Evolutionary conservation across 2,113 vertebrate species (phyloP), one percentile per base, ranked within the genome.

Genomic region (Pseudorasbora parva): DNA sequence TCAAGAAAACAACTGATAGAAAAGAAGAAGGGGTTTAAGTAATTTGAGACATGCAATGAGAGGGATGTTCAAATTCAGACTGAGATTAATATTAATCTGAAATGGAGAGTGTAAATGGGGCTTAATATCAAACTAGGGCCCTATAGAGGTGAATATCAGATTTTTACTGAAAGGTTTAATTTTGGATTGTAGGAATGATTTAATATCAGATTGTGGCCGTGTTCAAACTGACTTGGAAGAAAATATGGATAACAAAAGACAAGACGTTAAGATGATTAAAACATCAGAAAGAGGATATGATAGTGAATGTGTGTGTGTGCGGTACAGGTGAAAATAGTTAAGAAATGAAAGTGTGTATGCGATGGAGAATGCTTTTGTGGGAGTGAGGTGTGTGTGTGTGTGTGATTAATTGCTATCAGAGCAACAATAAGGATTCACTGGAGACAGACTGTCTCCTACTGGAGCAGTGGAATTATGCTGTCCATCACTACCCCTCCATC

Each of bases 371-470:
- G 43, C 45, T 49, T n/a, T 62, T 51, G 17, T 68, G 43, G 25
- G 23, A 66, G 60, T 30, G 66, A 23, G 30, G 10, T 54, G 43
- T 68, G 45, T 51, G 25, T 66, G 59, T 80, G 78, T 69, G 19
- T 56, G 19, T 81, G 79, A 81, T 81, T 81, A 81, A 81, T 69
- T 81, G 79, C 79, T 68, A 69, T 81, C 79, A 71, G 78, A 79
- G 64, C 45, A 69, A 81, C 79, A 81, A 81, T 71, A 56, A 69
- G 79, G 79, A 54, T 81, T 81, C 79, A 81, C 62, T 69, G 79
- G 62, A 81, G 79, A 81, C 79, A 81, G 79, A 81, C 64, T 69
- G 79, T 81, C 64, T 81, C 79, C 79, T 81, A 81, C 79, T 76
- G 62, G 33, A 79, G 68, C 43, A 69, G 77, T 72, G 56, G 54